Conservation (phyloP, 2,797 vertebrate genomes). For the Tiaroga cobitis region DNA sequence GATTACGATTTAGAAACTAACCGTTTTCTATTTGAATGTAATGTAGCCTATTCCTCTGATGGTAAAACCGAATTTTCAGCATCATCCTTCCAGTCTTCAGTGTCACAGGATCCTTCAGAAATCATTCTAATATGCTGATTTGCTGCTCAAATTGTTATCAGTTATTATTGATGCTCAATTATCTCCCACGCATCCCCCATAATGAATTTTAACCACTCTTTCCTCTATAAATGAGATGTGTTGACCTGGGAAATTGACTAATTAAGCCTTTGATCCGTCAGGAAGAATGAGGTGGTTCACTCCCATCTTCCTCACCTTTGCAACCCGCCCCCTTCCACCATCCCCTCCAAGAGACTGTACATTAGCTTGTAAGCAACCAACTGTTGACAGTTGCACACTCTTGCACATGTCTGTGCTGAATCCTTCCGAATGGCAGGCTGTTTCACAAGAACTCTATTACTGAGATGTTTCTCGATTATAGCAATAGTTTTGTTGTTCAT, state of each 20-base stretch:
- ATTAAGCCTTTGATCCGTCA: constrained; percentile 51
- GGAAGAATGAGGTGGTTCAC: constrained; percentile 40
- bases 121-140: too few relatives aligned
- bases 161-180: too few relatives aligned
- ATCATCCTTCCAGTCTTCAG: too few relatives aligned
- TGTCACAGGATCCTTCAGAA: too few relatives aligned
- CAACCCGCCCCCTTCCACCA: neutral
- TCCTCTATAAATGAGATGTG: constrained; percentile 51
- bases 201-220: constrained; percentile 24
- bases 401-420: neutral
- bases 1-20: too few relatives aligned
- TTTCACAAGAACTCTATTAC: neutral
- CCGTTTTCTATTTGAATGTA: too few relatives aligned
- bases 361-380: neutral
- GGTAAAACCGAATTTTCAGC: too few relatives aligned
- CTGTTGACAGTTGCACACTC: neutral
- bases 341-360: neutral
- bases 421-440: neutral
- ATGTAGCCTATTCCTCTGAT: too few relatives aligned
- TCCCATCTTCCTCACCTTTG: constrained; percentile 34
- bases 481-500: neutral
- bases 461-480: neutral
- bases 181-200: neutral
- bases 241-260: constrained; percentile 44
- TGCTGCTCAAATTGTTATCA: too few relatives aligned